Base-by-base conservation (phyloP, 2,113 vertebrate species). In the Agelaius tricolor region DNA sequence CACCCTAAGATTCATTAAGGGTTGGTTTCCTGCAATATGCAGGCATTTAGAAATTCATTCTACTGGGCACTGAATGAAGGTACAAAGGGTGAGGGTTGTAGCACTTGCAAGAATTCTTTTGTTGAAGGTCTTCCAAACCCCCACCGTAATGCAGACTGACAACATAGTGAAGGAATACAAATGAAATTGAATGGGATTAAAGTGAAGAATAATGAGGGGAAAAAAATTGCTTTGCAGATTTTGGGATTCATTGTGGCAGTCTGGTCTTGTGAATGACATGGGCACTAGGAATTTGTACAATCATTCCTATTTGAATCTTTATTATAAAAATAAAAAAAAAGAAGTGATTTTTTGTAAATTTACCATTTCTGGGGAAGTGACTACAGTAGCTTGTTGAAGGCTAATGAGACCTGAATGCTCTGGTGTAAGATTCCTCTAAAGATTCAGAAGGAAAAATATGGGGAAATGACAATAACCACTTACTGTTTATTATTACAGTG, bases 1-100 rank as follows among this genome's bases (percentile, higher is more conserved):
- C 76, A 93, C 71, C 55, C 71, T 91, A 90, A 74, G 63, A 90
- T 92, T 95, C 55, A 73, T 96, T 95, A 93, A 90, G 62, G 61
- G 47, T 73, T 93, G 61, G 30, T 92, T 96, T 96, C 73, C 91
- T 96, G 69, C 44, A 91, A 75, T 73, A 65, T 63, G 39, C 47
- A 93, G 74, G 43, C 77, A 71, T 94, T 93, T 87, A 93, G 76
- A 94, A 93, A 93, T 92, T 90, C 13, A 7, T 96, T 96, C 57
- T 96, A 24, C 65, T 90, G 58, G 66, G 58, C 62, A 79, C 35
- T 82, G 55, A 84, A 88, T 13, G 2, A 76, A 88, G 79, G 68
- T 94, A 87, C 82, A 96, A 96, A 95, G 68, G 72, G 75, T 86
- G 68, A 88, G 52, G 37, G 55, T 39, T 95, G 75, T 55, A 96